A percentile compares a stretch with the other conserved stretches of the same genome.
Conservation (phyloP, 2,113 vertebrate genomes). For the Proteles cristata region DNA sequence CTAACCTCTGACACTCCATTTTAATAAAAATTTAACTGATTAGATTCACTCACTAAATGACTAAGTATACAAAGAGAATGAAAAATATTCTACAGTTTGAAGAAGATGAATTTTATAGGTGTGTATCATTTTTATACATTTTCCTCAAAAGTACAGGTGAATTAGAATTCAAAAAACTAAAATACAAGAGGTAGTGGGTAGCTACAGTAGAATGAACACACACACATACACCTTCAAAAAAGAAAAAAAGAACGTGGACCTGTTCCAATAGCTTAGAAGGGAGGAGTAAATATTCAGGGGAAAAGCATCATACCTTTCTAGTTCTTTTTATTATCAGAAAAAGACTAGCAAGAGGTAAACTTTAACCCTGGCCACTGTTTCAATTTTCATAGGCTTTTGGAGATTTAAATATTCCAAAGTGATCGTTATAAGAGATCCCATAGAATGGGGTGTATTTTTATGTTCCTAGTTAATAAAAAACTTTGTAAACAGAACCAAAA, state of each 20-base stretch:
- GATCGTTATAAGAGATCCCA: conserved; percentile 8
- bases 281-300: background rate
- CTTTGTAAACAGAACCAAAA: conserved; percentile 11
- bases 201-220: background rate
- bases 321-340: conserved; percentile 42
- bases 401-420: conserved; percentile 42
- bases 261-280: background rate
- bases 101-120: background rate
- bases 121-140: background rate
- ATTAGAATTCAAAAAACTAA: conserved; percentile 26
- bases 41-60: conserved; percentile 38
- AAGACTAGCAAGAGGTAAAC: background rate
- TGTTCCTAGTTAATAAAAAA: conserved; percentile 48
- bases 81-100: conserved; percentile 16
- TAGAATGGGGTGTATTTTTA: background rate
- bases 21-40: conserved; percentile 44
- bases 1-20: background rate
- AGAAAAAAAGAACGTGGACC: background rate
- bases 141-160: conserved; percentile 30
- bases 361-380: conserved; percentile 21
- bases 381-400: conserved; percentile 12
- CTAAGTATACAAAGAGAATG: conserved; percentile 30
- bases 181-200: background rate
- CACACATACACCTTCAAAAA: background rate
- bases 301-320: background rate